Evolutionary conservation across 2,888 invertebrate genomes (phyloP).

Genomic region (Perizoma affinitatum): DNA sequence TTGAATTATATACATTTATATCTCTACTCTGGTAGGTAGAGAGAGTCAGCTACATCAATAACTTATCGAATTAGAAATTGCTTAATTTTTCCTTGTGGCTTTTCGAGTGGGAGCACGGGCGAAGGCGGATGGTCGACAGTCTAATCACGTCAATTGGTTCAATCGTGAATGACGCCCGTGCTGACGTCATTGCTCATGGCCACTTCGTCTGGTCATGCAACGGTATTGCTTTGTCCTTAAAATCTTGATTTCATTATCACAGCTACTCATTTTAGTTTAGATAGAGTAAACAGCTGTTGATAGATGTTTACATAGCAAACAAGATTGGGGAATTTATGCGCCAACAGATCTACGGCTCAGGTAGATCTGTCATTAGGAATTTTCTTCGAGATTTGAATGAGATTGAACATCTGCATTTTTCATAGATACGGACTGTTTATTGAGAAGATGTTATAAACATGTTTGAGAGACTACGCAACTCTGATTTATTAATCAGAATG

Average conservation of each 20-base stretch:
- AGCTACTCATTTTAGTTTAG: conserved; percentile 29
- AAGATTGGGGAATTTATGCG: conserved; percentile 18
- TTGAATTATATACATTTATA: not conserved
- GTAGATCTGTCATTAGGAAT: conserved; percentile 8
- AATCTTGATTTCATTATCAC: conserved; percentile 26
- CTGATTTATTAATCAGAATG: not conserved
- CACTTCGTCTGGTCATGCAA: conserved; percentile 65
- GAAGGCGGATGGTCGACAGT: conserved; percentile 41
- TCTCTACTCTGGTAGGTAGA: not conserved
- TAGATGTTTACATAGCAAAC: conserved; percentile 27
- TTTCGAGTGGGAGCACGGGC: conserved; percentile 26
- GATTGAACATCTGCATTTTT: conserved; percentile 18
- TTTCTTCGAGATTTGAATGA: conserved; percentile 18
- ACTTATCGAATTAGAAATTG: conserved; percentile 8
- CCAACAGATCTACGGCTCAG: conserved; percentile 12
- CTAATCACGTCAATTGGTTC: conserved; percentile 78
- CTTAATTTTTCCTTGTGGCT: conserved; percentile 23
- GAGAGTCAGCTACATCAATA: not conserved
- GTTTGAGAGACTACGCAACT: conserved; percentile 1
- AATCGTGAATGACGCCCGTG: conserved; percentile 71
- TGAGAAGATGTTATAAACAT: conserved; percentile 3
- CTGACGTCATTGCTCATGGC: conserved; percentile 76
- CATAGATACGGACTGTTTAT: conserved; percentile 3
- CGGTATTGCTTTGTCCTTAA: conserved; percentile 60
- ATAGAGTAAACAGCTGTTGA: conserved; percentile 27